phyloP scores from a whole-genome alignment of 2,113 vertebrate species.

The Mystacornis crossleyi region DNA sequence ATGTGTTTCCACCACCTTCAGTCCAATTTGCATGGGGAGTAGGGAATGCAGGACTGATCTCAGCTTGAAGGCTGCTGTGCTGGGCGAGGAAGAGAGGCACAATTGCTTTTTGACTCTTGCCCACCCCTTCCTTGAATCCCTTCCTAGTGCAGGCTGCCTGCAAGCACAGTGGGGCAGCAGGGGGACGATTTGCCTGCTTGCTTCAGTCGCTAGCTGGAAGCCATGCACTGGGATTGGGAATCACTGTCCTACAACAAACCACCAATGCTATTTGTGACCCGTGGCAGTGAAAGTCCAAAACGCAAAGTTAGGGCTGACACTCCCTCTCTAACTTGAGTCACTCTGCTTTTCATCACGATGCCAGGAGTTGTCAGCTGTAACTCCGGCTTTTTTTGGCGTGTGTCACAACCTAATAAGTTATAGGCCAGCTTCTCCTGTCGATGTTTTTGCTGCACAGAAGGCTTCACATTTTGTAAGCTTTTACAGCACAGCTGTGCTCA shows the following conservation, averaged over 20 bases:
- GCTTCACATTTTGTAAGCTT: conserved; percentile 80
- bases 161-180: rapidly evolving
- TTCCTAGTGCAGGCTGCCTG: neutral
- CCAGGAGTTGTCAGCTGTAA: conserved; percentile 65
- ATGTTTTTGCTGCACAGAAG: conserved; percentile 79
- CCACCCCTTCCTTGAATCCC: neutral
- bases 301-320: neutral
- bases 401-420: conserved; percentile 75
- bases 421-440: conserved; percentile 75
- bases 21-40: neutral
- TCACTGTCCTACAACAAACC: neutral
- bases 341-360: neutral
- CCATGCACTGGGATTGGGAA: rapidly evolving
- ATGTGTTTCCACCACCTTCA: neutral
- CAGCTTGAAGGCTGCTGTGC: neutral
- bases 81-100: neutral
- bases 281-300: neutral
- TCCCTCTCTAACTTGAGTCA: conserved; percentile 10
- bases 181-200: neutral
- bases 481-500: conserved; percentile 80
- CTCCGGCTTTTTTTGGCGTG: conserved; percentile 66
- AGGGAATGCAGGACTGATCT: neutral
- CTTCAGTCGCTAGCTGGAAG: neutral
- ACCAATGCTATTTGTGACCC: neutral
- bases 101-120: neutral